Base-by-base conservation (phyloP, 2,888 invertebrate genomes). In the Drosophila algonquin region DNA sequence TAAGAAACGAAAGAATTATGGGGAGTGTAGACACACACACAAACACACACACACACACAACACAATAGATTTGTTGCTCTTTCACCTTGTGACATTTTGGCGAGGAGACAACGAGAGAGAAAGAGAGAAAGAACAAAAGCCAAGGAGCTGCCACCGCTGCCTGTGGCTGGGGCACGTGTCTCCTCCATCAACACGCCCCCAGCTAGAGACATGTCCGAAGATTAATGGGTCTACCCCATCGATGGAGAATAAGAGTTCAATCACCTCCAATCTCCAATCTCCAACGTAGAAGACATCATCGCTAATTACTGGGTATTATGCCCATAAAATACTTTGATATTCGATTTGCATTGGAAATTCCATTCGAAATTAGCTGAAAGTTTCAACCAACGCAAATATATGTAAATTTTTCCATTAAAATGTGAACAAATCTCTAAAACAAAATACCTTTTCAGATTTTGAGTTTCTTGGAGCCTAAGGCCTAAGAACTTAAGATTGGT, bases 71-170 rank as follows among this genome's bases (percentile, higher is more conserved):
- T 27, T 47, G 14, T 12, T 58, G 35, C 27, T 64, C 63, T 70
- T 76, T 77, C 55, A 79, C 58, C 87, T 77, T 70, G 69, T 77
- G 80, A 65, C 73, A 79, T 85, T 77, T 80, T 27, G 8, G 10
- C 14, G 35, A 48, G 27, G 35, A 27, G 47, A 35, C 5, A 18
- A 18, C 18, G 18, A 18, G 18, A 44, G 14, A 52, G 9, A 50
- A 30, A 52, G 40, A 32, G 2, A 18, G 18, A 18, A 1, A 54
- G 44, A 46, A 63, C 48, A 68, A 73, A 56, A 64, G 61, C 24
- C 48, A 47, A 64, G 40, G 48, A 56, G 54, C 24, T 30, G 14
- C 18, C 24, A 5, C 24, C 10, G 8, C 7, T 30, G 24, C 24
- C 24, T 24, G 18, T 2, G 10, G n/a, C 18, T 7, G 27, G 4